Evolutionary conservation across 2,113 vertebrate species (phyloP).

Genomic region (Leptodactylus fuscus): DNA sequence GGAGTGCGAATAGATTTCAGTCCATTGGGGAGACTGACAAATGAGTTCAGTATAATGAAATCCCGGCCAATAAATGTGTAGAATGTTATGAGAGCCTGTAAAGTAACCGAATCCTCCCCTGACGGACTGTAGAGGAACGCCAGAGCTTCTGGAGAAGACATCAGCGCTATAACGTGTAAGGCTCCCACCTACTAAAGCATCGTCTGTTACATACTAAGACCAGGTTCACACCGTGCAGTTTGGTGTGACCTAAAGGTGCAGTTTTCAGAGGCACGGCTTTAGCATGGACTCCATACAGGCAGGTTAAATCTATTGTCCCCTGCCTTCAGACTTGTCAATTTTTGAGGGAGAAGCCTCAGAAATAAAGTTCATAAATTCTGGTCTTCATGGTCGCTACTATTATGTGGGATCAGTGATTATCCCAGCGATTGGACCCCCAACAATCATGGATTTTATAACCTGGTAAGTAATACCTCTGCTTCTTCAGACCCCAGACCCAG

Average conservation of each 20-base stretch:
- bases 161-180: neutral
- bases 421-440: too few species aligned
- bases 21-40: constrained; percentile 6
- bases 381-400: too few species aligned
- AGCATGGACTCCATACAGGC: neutral
- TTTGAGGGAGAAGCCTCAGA: too few species aligned
- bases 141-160: constrained; percentile 8
- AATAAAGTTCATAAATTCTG: too few species aligned
- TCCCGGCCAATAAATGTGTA: constrained; percentile 12
- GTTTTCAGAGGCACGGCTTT: neutral
- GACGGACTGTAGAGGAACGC: neutral
- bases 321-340: too few species aligned
- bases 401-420: too few species aligned
- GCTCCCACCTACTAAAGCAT: neutral
- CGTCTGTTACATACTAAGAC: neutral
- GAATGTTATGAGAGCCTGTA: neutral
- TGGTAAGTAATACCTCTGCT: too few species aligned
- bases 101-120: constrained; percentile 22
- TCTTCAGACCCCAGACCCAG: too few species aligned
- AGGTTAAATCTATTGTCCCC: neutral
- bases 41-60: neutral
- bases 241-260: neutral
- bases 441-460: too few species aligned
- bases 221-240: neutral
- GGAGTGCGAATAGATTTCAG: neutral